A percentile compares a stretch with the other conserved stretches of the same genome.
These are phyloP conservation scores for Orchestes rusci DNA, from an alignment of 2,888 invertebrate genomes.

Conservation along the genomic window DNA sequence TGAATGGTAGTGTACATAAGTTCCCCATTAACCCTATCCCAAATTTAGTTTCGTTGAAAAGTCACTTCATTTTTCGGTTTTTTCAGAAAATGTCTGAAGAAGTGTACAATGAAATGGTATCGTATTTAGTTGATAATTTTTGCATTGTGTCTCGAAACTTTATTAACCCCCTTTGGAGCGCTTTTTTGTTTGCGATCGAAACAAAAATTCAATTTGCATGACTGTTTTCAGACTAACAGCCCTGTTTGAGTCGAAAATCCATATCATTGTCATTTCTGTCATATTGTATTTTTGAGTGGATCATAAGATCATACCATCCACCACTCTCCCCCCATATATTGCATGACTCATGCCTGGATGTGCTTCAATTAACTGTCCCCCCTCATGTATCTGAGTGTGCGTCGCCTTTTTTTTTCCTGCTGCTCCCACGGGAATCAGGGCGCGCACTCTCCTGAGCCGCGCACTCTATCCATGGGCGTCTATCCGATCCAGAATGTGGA, in stretches of 20 bases:
- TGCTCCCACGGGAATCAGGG: constrained; percentile 56
- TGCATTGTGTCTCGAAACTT: no score
- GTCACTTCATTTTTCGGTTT: no score
- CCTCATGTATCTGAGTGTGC: no score
- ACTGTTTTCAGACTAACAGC: no score
- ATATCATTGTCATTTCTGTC: constrained; percentile 22
- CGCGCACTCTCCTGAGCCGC: constrained; percentile 86
- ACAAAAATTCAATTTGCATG: no score
- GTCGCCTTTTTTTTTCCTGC: constrained; percentile 48
- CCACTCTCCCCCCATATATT: not conserved
- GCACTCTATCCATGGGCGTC: constrained; percentile 83
- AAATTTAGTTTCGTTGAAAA: no score
- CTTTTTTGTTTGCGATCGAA: no score
- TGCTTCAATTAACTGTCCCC: no score
- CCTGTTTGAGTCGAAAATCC: constrained; percentile 19
- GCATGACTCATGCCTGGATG: not conserved
- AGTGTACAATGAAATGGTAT: constrained; percentile 77
- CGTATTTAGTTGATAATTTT: constrained; percentile 40
- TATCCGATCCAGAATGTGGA: constrained; percentile 84
- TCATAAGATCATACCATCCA: not conserved
- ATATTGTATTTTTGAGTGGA: not conserved
- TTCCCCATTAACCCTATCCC: no score
- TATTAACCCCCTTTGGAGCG: no score
- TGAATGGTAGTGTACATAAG: no score
- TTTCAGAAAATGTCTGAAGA: constrained; percentile 80